Evolutionary conservation across 2,888 invertebrate genomes (phyloP).

Genomic region (Digitonthophagus gazella): DNA sequence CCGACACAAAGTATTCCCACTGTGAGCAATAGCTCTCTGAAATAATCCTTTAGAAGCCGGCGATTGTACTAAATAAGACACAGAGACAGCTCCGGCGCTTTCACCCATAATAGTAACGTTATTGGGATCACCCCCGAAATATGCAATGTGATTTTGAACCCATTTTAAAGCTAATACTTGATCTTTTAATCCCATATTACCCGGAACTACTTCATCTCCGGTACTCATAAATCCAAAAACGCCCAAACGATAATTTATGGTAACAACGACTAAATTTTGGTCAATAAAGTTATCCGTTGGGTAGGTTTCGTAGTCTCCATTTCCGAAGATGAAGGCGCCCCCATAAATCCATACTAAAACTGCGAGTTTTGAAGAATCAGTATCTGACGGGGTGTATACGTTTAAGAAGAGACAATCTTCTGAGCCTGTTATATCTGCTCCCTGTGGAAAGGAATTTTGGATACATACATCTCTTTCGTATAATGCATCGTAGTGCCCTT

Average conservation of each 20-base stretch:
- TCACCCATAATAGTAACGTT: slow-evolving; percentile 24
- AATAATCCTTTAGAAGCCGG: slow-evolving; percentile 23
- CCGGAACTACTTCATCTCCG: slow-evolving; percentile 17
- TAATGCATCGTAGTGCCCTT: slow-evolving; percentile 30
- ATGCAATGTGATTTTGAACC: slow-evolving; percentile 22
- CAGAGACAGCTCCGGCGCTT: slow-evolving; percentile 23
- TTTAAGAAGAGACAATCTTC: slow-evolving; percentile 42
- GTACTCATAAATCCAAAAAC: slow-evolving; percentile 41
- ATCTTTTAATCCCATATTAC: slow-evolving; percentile 24
- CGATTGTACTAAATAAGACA: slow-evolving; percentile 23
- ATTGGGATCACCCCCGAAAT: slow-evolving; percentile 24
- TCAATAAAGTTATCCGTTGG: slow-evolving; percentile 42
- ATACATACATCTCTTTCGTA: slow-evolving; percentile 29
- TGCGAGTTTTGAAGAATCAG: slow-evolving; percentile 12
- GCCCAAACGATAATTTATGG: slow-evolving; percentile 41
- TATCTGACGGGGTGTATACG: slow-evolving; percentile 35
- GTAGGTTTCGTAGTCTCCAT: slow-evolving; percentile 33
- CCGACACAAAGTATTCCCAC: slow-evolving; percentile 21
- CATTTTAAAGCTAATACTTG: slow-evolving; percentile 25
- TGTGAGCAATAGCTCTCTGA: slow-evolving; percentile 23
- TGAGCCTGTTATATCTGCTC: slow-evolving; percentile 27
- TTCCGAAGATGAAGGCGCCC: slow-evolving; percentile 37
- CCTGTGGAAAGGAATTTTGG: slow-evolving; percentile 17
- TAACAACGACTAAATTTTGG: slow-evolving; percentile 39
- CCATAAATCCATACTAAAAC: slow-evolving; percentile 44